Evolutionary conservation across 2,797 vertebrate species (phyloP).

Genomic region (Merluccius polli): DNA sequence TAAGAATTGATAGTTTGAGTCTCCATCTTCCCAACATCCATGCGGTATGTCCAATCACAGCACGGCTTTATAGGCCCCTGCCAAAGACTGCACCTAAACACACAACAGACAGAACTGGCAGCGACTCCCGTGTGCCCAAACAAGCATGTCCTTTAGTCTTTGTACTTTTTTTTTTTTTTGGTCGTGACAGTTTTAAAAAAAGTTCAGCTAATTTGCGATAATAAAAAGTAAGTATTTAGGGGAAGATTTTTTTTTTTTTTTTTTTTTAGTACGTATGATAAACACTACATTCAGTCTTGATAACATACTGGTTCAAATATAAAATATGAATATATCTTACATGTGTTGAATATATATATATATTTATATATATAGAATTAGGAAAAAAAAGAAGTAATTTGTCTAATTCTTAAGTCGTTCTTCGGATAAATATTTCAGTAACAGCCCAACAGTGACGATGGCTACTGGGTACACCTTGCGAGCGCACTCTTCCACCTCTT

Average conservation of each 20-base stretch:
- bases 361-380: slow-evolving; percentile 63
- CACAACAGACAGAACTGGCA: slow-evolving; percentile 36
- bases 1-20: slow-evolving; percentile 59
- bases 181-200: slow-evolving; percentile 75
- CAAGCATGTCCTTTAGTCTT: slow-evolving; percentile 53
- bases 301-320: slow-evolving; percentile 80
- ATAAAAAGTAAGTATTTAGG: slow-evolving; percentile 68
- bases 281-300: slow-evolving; percentile 85
- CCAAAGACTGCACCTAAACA: slow-evolving; percentile 34
- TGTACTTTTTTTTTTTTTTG: slow-evolving; percentile 72
- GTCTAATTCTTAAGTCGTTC: slow-evolving; percentile 74
- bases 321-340: slow-evolving; percentile 82
- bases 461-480: slow-evolving; percentile 56
- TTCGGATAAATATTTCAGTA: slow-evolving; percentile 80
- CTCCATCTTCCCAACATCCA: slow-evolving; percentile 52
- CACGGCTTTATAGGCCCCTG: slow-evolving; percentile 37
- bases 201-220: slow-evolving; percentile 58
- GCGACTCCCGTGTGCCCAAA: slow-evolving; percentile 51
- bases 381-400: slow-evolving; percentile 67
- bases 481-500: slow-evolving; percentile 45
- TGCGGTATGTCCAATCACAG: slow-evolving; percentile 43
- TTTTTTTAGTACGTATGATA: slow-evolving; percentile 58
- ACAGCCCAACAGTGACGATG: slow-evolving; percentile 65
- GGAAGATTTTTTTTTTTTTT: slow-evolving; percentile 55
- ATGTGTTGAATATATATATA: slow-evolving; percentile 70